Percentiles rank a stretch among this genome's conserved stretches.
These are phyloP conservation scores for Solenopsis invicta DNA, from an alignment of 1,140 invertebrate species.

Conservation along the genomic window DNA sequence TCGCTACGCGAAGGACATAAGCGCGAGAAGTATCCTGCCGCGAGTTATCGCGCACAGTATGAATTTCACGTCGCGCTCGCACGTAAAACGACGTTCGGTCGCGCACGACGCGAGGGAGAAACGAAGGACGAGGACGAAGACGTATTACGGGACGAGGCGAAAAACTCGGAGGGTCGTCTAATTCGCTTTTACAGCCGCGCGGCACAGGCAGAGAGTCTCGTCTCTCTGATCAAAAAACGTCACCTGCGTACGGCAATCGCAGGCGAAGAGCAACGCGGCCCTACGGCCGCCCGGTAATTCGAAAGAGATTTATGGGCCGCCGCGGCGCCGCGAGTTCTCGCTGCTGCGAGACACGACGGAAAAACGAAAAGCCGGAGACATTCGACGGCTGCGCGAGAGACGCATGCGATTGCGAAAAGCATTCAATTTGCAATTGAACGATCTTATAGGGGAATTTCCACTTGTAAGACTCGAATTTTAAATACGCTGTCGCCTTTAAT, in stretches of 20 bases:
- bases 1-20: slow-evolving; percentile 23
- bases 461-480: slow-evolving; percentile 26
- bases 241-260: slow-evolving; percentile 61
- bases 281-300: slow-evolving; percentile 57
- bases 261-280: slow-evolving; percentile 19
- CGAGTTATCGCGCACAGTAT: slow-evolving; percentile 57
- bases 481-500: not conserved
- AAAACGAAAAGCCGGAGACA: slow-evolving; percentile 34
- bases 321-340: slow-evolving; percentile 38
- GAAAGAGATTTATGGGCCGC: slow-evolving; percentile 50
- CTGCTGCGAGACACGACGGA: slow-evolving; percentile 14
- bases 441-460: not conserved
- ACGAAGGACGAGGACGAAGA: slow-evolving; percentile 45
- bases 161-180: slow-evolving; percentile 66
- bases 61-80: slow-evolving; percentile 54
- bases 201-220: slow-evolving; percentile 16
- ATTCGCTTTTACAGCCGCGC: slow-evolving; percentile 74
- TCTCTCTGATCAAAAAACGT: slow-evolving; percentile 64
- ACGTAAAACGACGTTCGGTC: slow-evolving; percentile 52
- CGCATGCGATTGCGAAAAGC: not conserved
- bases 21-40: slow-evolving; percentile 37
- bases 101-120: not conserved
- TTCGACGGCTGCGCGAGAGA: slow-evolving; percentile 7
- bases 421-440: slow-evolving; percentile 9
- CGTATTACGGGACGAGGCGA: slow-evolving; percentile 57